phyloP scores from a whole-genome alignment of 64 coral and sea anemone species.

The Anthopleura sola region DNA sequence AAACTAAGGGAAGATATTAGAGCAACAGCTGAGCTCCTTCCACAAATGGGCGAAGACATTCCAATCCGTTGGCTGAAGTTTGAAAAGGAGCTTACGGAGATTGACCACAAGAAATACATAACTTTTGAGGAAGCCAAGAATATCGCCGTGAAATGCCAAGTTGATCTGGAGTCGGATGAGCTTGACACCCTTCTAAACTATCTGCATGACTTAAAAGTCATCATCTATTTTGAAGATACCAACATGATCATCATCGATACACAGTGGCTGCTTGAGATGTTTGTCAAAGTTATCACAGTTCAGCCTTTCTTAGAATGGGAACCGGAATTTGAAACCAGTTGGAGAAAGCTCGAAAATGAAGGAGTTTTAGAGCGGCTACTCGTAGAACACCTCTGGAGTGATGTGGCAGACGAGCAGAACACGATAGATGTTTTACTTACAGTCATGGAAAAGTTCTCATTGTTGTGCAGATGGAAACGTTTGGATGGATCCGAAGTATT shows the following conservation, averaged over 20 bases:
- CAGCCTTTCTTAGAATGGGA: not conserved
- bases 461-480: not conserved
- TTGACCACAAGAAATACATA: not conserved
- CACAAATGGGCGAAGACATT: not conserved
- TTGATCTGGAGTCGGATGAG: not conserved
- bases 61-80: constrained; percentile 23
- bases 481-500: not conserved
- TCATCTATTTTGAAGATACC: constrained; percentile 15
- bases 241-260: constrained; percentile 5
- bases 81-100: not conserved
- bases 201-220: constrained; percentile 19
- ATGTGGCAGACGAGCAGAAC: not conserved
- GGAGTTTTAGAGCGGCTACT: not conserved
- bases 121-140: not conserved
- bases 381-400: not conserved
- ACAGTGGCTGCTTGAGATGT: constrained; percentile 25
- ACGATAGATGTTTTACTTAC: not conserved
- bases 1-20: not conserved
- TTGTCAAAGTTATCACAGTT: constrained; percentile 13
- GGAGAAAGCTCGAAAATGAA: constrained; percentile 16
- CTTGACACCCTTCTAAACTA: not conserved
- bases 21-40: not conserved
- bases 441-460: constrained; percentile 5
- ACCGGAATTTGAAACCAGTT: not conserved
- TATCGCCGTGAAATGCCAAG: constrained; percentile 1